Evolutionary conservation across 2,888 invertebrate species (phyloP).

Genomic region (Galeopsomyia nigrocyanea): DNA sequence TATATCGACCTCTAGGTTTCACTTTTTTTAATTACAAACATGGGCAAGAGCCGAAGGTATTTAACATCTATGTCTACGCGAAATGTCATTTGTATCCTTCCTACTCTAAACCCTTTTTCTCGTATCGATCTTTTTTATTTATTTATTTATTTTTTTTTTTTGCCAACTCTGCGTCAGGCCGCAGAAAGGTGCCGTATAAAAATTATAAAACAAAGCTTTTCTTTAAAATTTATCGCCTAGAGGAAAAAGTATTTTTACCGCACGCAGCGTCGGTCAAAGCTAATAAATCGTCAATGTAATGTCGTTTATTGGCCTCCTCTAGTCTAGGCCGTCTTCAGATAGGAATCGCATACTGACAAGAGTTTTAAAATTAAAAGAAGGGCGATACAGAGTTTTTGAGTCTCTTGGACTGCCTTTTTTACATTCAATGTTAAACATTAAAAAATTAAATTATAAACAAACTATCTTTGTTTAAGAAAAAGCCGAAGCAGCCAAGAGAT

Average conservation of each 20-base stretch:
- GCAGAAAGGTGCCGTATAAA: constrained; percentile 53
- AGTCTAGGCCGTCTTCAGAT: constrained; percentile 59
- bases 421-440: constrained; percentile 32
- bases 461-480: constrained; percentile 39
- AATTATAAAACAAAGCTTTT: constrained; percentile 61
- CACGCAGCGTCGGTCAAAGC: constrained; percentile 50
- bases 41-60: constrained; percentile 39
- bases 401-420: constrained; percentile 42
- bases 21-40: constrained; percentile 37
- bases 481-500: constrained; percentile 42
- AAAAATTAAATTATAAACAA: constrained; percentile 39
- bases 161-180: constrained; percentile 27
- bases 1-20: constrained; percentile 41
- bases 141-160: constrained; percentile 34
- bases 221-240: constrained; percentile 59
- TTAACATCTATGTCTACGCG: constrained; percentile 28
- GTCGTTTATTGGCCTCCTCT: constrained; percentile 55
- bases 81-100: constrained; percentile 33
- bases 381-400: constrained; percentile 26
- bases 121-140: constrained; percentile 36
- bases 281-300: constrained; percentile 41
- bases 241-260: constrained; percentile 55
- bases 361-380: constrained; percentile 43
- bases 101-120: constrained; percentile 22
- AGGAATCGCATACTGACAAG: constrained; percentile 43